These are phyloP conservation scores for Heliothis subflexa DNA, from an alignment of 1,140 invertebrate genomes.

Conservation along the genomic window DNA sequence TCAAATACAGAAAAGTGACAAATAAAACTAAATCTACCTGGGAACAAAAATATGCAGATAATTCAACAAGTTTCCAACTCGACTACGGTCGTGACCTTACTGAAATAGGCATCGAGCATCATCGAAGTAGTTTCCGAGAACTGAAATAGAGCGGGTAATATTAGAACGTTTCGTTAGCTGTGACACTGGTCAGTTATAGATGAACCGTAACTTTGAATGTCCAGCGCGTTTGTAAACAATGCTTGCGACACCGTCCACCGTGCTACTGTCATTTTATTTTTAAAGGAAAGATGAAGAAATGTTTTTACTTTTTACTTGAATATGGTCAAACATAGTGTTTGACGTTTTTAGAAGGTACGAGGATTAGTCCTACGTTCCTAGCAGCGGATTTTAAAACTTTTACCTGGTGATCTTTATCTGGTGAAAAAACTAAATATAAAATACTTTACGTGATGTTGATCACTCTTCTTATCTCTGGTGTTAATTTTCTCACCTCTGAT, in stretches of 20 bases:
- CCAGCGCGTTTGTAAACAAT: conserved; percentile 10
- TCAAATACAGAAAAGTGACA: not conserved
- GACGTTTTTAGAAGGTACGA: no score
- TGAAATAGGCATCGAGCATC: not conserved
- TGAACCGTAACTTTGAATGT: not conserved
- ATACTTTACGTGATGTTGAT: no score
- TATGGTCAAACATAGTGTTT: no score
- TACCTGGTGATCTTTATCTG: no score
- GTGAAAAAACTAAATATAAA: no score
- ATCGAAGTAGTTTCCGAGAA: not conserved
- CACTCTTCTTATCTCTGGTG: no score
- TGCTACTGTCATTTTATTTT: not conserved
- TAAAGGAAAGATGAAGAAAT: not conserved
- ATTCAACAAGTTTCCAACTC: not conserved
- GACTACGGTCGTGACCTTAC: not conserved
- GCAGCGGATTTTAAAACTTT: no score
- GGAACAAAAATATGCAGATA: not conserved
- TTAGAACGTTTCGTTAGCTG: not conserved
- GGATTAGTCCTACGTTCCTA: no score
- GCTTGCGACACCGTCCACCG: not conserved
- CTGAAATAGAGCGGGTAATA: not conserved
- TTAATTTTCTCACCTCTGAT: no score
- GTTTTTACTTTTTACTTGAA: not conserved
- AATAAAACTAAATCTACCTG: not conserved
- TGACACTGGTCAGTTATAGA: not conserved